These are phyloP conservation scores for Hypomecis punctinalis DNA, from an alignment of 2,888 invertebrate genomes.

Conservation along the genomic window DNA sequence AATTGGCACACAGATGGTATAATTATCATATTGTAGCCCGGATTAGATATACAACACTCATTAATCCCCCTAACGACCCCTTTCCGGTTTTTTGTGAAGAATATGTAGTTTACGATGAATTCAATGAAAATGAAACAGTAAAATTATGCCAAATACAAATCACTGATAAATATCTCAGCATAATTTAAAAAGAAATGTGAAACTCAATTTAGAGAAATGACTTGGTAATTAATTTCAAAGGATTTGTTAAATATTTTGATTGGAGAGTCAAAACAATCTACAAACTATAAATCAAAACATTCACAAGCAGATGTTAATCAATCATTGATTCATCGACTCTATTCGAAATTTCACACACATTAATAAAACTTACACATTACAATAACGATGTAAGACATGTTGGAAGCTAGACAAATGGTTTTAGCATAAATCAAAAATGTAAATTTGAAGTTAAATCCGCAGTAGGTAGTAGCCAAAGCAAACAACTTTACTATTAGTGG, in stretches of 20 bases:
- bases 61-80: too few relatives aligned
- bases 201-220: neutral
- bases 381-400: conserved; percentile 6
- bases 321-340: conserved; percentile 1
- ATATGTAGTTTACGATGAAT: too few relatives aligned
- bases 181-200: too few relatives aligned
- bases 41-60: too few relatives aligned
- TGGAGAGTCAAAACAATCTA: neutral
- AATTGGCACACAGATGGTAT: too few relatives aligned
- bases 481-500: too few relatives aligned
- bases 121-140: too few relatives aligned
- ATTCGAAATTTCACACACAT: conserved; percentile 1
- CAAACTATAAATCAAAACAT: conserved; percentile 8
- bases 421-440: conserved; percentile 17
- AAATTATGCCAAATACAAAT: too few relatives aligned
- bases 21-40: too few relatives aligned
- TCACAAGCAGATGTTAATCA: conserved; percentile 9
- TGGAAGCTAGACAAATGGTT: conserved; percentile 11
- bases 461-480: too few relatives aligned
- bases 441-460: neutral
- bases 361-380: conserved; percentile 9
- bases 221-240: neutral
- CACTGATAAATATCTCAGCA: too few relatives aligned
- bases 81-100: too few relatives aligned
- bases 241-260: conserved; percentile 3